Conservation (phyloP, 2,797 vertebrate genomes). For the Atherinosoma microstoma region DNA sequence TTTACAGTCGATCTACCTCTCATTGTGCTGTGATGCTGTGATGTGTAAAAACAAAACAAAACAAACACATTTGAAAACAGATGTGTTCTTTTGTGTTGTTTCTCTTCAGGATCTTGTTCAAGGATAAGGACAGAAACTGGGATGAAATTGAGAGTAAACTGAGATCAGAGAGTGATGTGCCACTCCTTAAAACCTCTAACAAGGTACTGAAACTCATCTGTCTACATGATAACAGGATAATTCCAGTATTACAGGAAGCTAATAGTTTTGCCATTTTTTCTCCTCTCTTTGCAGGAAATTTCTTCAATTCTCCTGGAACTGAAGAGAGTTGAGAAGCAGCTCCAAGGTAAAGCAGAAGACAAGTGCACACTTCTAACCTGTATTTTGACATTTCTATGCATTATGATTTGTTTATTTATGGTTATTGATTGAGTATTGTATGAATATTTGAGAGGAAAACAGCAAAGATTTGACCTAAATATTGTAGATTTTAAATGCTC, state of each 20-base stretch:
- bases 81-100: not conserved
- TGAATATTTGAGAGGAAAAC: not conserved
- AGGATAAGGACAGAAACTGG: conserved; percentile 98
- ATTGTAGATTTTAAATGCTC: not conserved
- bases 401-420: not conserved
- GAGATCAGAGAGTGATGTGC: conserved; percentile 91
- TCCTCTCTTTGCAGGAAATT: conserved; percentile 87
- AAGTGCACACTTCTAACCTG: not conserved
- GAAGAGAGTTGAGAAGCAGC: conserved; percentile 95
- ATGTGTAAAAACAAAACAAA: not conserved
- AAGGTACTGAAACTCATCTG: conserved; percentile 83
- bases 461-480: not conserved
- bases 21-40: not conserved
- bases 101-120: conserved; percentile 92
- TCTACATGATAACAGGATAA: not conserved
- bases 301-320: conserved; percentile 95
- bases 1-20: not conserved
- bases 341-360: conserved; percentile 88
- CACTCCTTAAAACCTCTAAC: conserved; percentile 95
- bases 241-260: not conserved
- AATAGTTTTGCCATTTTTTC: not conserved
- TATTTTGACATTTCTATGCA: not conserved
- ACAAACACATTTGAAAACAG: conserved; percentile 4
- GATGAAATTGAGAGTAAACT: conserved; percentile 96
- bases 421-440: not conserved